A percentile compares a stretch with the other conserved stretches of the same genome.
phyloP scores from a whole-genome alignment of 2,113 vertebrate genomes.

The Aegithalos caudatus region DNA sequence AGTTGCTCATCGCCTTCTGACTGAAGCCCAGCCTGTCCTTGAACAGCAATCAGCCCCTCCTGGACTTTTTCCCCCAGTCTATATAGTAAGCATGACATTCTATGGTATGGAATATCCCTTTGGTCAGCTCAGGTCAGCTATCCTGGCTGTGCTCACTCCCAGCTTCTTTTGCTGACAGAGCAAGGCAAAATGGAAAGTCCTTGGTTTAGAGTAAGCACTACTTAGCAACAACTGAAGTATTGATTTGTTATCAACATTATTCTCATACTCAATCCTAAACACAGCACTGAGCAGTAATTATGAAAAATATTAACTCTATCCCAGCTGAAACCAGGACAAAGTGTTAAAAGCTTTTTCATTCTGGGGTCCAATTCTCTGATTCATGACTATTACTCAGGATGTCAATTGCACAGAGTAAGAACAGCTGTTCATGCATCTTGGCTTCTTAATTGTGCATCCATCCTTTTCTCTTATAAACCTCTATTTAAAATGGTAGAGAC shows the following conservation, averaged over 20 bases:
- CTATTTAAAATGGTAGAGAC: not conserved
- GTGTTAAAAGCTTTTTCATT: not conserved
- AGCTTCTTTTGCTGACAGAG: not conserved
- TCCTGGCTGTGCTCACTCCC: not conserved
- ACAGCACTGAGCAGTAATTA: not conserved
- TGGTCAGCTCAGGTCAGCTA: not conserved
- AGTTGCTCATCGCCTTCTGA: not conserved
- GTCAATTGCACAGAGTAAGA: not conserved
- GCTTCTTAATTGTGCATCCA: not conserved
- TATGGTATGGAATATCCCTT: not conserved
- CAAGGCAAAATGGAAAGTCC: not conserved
- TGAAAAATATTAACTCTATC: not conserved
- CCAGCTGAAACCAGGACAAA: not conserved
- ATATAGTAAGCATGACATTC: not conserved
- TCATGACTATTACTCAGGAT: not conserved
- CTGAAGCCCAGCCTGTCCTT: not conserved
- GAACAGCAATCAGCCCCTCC: not conserved
- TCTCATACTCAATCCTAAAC: not conserved
- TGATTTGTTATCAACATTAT: not conserved
- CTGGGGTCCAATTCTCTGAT: not conserved
- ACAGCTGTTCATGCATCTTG: not conserved
- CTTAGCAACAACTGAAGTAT: not conserved
- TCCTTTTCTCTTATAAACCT: not conserved
- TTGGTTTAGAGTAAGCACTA: not conserved
- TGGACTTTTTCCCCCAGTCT: not conserved